Base-by-base conservation (phyloP, 2,113 vertebrate species). In the Strigops habroptila region DNA sequence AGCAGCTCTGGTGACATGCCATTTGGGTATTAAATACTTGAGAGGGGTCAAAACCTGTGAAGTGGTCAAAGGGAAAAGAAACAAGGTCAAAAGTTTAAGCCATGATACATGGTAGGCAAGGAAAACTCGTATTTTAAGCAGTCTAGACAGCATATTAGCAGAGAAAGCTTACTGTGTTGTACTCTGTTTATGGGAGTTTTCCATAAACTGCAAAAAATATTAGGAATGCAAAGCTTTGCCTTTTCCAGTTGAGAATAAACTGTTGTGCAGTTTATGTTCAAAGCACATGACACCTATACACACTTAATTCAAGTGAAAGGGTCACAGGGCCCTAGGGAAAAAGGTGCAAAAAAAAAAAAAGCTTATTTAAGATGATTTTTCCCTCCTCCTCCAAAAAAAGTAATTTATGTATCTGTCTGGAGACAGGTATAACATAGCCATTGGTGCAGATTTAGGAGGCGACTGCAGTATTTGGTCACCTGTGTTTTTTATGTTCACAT, bases 61-160 rank as follows among this genome's bases (percentile, higher is more conserved):
- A 91, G 59, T 93, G 91, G 93, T 92, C 86, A 93, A 85, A 97
- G 90, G 83, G 85, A 90, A 92, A 91, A 96, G 92, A 89, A 94
- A 63, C 64, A 95, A 97, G 96, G 97, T 97, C 86, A 97, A 97
- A 97, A 97, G 97, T 97, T 96, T 92, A 97, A 95, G 74, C 85
- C 77, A 43, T 88, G 88, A 33, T 93, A 84, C 93, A 73, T 22
- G 2, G 82, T 96, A 95, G 85, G 94, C 92, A 96, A 78, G 78
- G 82, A 91, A 59, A 95, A 97, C 95, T 95, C 86, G 15, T 95
- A 96, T 97, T 97, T 97, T 95, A 93, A 96, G 49, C 55, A 93
- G 97, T 98, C 97, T 98, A 97, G 97, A 97, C 97, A 93, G 94
- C 89, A 93, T 94, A 97, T 97, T 97, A 97, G 74, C 84, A 96